Evolutionary conservation across 1,140 invertebrate genomes (phyloP).

Genomic region (Armadillidium nasatum): DNA sequence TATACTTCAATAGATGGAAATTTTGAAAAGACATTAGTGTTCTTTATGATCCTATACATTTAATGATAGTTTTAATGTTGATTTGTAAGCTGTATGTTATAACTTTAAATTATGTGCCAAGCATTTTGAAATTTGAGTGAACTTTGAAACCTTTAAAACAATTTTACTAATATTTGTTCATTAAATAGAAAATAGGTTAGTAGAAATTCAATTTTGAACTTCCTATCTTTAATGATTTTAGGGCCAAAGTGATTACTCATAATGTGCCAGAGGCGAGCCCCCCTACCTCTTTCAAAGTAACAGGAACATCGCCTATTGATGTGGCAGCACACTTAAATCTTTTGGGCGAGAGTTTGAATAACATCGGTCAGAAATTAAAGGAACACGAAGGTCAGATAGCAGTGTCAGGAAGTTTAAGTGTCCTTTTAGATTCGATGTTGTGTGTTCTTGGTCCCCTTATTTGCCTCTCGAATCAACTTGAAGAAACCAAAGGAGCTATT

Average conservation of each 20-base stretch:
- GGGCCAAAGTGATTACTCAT: neutral
- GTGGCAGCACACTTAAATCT: conserved; percentile 88
- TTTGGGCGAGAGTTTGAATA: conserved; percentile 84
- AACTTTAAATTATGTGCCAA: too few relatives aligned
- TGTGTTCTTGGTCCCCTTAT: conserved; percentile 85
- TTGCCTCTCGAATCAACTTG: conserved; percentile 78
- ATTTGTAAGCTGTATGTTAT: too few relatives aligned
- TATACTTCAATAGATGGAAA: too few relatives aligned
- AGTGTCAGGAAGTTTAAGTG: conserved; percentile 86
- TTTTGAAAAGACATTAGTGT: too few relatives aligned
- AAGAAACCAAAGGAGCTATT: conserved; percentile 64
- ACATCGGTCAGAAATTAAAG: conserved; percentile 85
- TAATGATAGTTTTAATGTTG: too few relatives aligned
- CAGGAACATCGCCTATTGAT: conserved; percentile 78
- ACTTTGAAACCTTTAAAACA: neutral
- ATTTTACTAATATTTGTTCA: neutral
- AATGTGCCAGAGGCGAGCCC: conserved; percentile 1
- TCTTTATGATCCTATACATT: too few relatives aligned
- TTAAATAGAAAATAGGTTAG: neutral
- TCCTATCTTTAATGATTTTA: neutral
- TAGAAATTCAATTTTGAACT: neutral
- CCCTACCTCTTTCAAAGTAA: conserved; percentile 53
- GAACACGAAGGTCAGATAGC: conserved; percentile 92
- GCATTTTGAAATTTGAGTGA: too few relatives aligned
- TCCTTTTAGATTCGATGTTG: conserved; percentile 88